Conservation (phyloP, 1,140 invertebrate species). For the Pseudobourletiella spinata region DNA sequence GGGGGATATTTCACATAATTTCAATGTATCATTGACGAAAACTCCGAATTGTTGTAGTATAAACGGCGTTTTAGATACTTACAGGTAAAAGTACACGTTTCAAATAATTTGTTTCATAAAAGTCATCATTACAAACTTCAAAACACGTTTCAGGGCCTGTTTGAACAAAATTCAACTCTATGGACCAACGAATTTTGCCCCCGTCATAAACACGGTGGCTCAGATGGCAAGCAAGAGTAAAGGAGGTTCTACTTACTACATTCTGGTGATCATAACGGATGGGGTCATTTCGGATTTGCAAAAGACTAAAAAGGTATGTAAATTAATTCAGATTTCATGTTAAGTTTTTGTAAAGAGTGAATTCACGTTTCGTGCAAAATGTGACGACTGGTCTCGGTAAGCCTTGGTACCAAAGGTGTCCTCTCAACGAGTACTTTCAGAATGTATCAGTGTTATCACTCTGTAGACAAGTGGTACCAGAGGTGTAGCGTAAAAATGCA, state of each 20-base stretch:
- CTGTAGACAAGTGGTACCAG: too few relatives aligned
- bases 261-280: slow-evolving; percentile 59
- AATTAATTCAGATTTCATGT: not conserved
- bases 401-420: too few relatives aligned
- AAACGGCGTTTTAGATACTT: slow-evolving; percentile 32
- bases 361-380: too few relatives aligned
- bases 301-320: slow-evolving; percentile 47
- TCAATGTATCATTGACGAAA: slow-evolving; percentile 50
- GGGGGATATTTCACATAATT: slow-evolving; percentile 50
- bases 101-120: not conserved
- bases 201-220: slow-evolving; percentile 51
- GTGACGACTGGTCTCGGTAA: too few relatives aligned
- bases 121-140: not conserved
- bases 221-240: slow-evolving; percentile 41
- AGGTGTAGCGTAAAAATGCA: too few relatives aligned
- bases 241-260: slow-evolving; percentile 52
- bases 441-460: too few relatives aligned
- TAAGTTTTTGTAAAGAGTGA: not conserved
- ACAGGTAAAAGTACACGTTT: slow-evolving; percentile 39
- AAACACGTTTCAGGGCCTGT: not conserved
- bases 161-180: slow-evolving; percentile 48
- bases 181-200: slow-evolving; percentile 53
- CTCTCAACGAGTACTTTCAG: too few relatives aligned
- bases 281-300: slow-evolving; percentile 59
- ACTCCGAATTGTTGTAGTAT: slow-evolving; percentile 51